These are phyloP conservation scores for Pandemis cinnamomeana DNA, from an alignment of 2,888 invertebrate species.

Conservation along the genomic window DNA sequence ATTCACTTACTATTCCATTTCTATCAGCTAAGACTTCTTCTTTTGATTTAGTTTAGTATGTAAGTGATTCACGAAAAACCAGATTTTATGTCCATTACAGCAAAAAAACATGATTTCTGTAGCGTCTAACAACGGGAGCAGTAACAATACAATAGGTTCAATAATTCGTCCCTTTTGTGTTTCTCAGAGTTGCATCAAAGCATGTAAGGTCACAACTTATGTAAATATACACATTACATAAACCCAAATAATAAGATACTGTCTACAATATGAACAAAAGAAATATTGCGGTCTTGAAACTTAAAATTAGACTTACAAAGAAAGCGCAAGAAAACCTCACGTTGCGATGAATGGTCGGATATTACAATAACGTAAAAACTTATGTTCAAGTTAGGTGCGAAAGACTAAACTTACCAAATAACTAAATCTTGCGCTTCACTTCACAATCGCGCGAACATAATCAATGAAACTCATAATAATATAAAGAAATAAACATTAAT, in stretches of 20 bases:
- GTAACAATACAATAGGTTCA: constrained; percentile 57
- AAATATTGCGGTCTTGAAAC: constrained; percentile 39
- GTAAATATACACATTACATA: constrained; percentile 48
- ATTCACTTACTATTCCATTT: constrained; percentile 52
- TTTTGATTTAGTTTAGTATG: background rate
- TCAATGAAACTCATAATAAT: constrained; percentile 67
- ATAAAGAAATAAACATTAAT: constrained; percentile 76
- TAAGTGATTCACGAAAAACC: background rate
- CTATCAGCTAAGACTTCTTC: background rate
- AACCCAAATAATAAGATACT: constrained; percentile 11
- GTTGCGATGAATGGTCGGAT: constrained; percentile 63
- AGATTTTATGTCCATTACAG: background rate
- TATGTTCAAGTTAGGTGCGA: constrained; percentile 38
- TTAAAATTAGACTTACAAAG: constrained; percentile 46
- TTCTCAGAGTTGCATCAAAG: constrained; percentile 50
- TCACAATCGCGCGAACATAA: constrained; percentile 56
- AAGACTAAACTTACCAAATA: constrained; percentile 63
- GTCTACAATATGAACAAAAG: constrained; percentile 40
- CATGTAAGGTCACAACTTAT: constrained; percentile 64
- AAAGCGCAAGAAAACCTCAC: constrained; percentile 65
- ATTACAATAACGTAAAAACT: constrained; percentile 48
- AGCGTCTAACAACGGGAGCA: constrained; percentile 51
- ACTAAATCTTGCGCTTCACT: constrained; percentile 56
- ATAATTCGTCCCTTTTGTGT: constrained; percentile 64
- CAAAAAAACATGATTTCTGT: constrained; percentile 41